Evolutionary conservation across 1,140 invertebrate genomes (phyloP).

Genomic region (Psilanteris sp.): DNA sequence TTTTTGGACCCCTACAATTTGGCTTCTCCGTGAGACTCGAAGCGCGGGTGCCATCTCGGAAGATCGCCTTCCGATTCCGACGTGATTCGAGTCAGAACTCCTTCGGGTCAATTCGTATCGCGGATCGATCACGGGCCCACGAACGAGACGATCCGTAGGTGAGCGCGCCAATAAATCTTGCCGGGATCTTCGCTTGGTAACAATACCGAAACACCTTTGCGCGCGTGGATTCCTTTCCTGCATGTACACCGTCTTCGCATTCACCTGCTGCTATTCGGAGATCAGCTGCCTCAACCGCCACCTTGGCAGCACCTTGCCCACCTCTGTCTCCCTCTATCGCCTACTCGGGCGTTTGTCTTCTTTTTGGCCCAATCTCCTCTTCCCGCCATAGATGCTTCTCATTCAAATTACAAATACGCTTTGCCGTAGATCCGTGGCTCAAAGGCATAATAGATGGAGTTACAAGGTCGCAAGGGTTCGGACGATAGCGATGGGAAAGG

Average conservation of each 20-base stretch:
- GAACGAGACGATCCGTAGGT: background rate
- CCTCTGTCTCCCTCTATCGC: conserved; percentile 47
- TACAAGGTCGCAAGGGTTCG: conserved; percentile 25
- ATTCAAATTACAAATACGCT: conserved; percentile 41
- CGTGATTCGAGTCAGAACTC: too few relatives aligned
- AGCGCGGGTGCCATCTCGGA: too few relatives aligned
- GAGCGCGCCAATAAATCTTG: conserved; percentile 48
- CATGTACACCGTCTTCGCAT: conserved; percentile 71
- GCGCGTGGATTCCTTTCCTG: conserved; percentile 71
- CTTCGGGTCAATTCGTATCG: too few relatives aligned
- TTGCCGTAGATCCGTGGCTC: conserved; percentile 18
- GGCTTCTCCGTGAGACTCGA: conserved; percentile 50
- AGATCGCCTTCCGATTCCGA: too few relatives aligned
- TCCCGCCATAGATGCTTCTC: conserved; percentile 22
- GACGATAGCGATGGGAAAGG: conserved; percentile 5
- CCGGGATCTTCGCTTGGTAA: conserved; percentile 60
- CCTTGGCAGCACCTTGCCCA: conserved; percentile 76
- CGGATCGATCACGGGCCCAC: conserved; percentile 32
- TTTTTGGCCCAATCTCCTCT: conserved; percentile 35
- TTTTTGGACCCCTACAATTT: conserved; percentile 47
- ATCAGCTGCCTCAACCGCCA: conserved; percentile 78
- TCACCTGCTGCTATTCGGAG: conserved; percentile 77
- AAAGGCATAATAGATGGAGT: conserved; percentile 17
- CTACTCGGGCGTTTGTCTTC: conserved; percentile 41
- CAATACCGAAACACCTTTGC: conserved; percentile 75